These are phyloP conservation scores for Boloria selene DNA, from an alignment of 2,888 invertebrate species.

Conservation along the genomic window DNA sequence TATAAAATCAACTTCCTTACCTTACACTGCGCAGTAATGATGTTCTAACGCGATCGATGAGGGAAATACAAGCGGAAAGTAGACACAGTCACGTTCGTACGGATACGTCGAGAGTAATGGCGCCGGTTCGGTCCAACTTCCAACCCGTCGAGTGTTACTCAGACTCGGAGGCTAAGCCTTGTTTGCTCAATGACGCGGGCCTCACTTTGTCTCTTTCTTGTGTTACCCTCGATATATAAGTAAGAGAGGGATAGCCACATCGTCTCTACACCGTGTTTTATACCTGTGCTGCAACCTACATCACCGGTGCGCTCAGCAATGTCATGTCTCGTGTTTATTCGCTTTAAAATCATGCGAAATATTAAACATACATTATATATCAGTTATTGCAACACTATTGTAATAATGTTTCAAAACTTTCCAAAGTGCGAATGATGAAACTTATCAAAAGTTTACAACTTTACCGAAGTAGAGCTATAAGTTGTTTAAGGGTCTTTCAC, in stretches of 20 bases:
- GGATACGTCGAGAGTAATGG: slow-evolving; percentile 79
- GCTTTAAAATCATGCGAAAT: slow-evolving; percentile 65
- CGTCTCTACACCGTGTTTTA: slow-evolving; percentile 45
- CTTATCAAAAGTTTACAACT: slow-evolving; percentile 11
- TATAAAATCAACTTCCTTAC: slow-evolving; percentile 71
- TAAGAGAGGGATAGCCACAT: slow-evolving; percentile 54
- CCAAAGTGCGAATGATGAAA: slow-evolving; percentile 5
- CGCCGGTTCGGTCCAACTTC: slow-evolving; percentile 64
- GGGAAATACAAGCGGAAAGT: slow-evolving; percentile 70
- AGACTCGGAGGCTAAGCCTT: slow-evolving; percentile 77
- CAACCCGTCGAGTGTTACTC: slow-evolving; percentile 68
- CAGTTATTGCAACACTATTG: slow-evolving; percentile 5
- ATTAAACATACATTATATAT: slow-evolving; percentile 37
- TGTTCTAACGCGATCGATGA: slow-evolving; percentile 76
- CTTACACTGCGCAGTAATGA: slow-evolving; percentile 80
- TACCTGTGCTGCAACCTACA: slow-evolving; percentile 80
- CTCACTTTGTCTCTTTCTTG: slow-evolving; percentile 55
- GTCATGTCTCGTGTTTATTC: slow-evolving; percentile 68
- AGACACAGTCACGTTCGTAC: slow-evolving; percentile 78
- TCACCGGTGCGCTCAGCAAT: slow-evolving; percentile 72
- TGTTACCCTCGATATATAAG: slow-evolving; percentile 16
- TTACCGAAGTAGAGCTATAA: neutral
- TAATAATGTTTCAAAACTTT: slow-evolving; percentile 3
- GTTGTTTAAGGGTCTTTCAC: neutral
- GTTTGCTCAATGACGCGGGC: slow-evolving; percentile 75